Conservation (phyloP, 1,140 invertebrate species). For the Uloborus diversus region DNA sequence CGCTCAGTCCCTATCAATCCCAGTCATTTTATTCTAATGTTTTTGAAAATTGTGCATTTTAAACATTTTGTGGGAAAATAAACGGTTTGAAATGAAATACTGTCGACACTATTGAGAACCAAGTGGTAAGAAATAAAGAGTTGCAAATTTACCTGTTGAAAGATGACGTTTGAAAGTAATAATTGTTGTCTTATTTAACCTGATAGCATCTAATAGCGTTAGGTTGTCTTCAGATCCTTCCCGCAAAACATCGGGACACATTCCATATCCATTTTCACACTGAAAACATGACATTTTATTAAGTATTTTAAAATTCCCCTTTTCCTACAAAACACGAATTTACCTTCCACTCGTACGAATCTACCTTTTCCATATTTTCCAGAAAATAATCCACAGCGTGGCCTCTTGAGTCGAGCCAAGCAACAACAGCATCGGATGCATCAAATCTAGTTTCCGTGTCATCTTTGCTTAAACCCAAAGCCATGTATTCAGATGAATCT, state of each 20-base stretch:
- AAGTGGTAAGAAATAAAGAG: no score
- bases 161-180: constrained; percentile 88
- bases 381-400: constrained; percentile 60
- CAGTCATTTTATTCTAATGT: no score
- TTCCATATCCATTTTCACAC: constrained; percentile 83
- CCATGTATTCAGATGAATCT: constrained; percentile 82
- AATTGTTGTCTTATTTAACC: constrained; percentile 91
- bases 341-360: neutral
- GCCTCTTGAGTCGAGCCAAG: constrained; percentile 52
- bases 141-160: constrained; percentile 68
- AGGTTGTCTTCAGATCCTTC: constrained; percentile 79
- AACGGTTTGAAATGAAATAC: no score
- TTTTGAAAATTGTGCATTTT: no score
- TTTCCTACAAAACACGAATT: neutral
- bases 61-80: no score
- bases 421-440: constrained; percentile 55
- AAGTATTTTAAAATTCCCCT: neutral
- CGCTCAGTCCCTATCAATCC: no score
- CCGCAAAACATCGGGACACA: constrained; percentile 79
- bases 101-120: no score
- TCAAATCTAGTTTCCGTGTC: constrained; percentile 56
- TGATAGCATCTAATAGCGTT: constrained; percentile 81
- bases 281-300: constrained; percentile 23
- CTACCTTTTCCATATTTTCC: constrained; percentile 55
- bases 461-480: constrained; percentile 76